Base-by-base conservation (phyloP, 1,140 invertebrate genomes). In the Drosophila setifemur region DNA sequence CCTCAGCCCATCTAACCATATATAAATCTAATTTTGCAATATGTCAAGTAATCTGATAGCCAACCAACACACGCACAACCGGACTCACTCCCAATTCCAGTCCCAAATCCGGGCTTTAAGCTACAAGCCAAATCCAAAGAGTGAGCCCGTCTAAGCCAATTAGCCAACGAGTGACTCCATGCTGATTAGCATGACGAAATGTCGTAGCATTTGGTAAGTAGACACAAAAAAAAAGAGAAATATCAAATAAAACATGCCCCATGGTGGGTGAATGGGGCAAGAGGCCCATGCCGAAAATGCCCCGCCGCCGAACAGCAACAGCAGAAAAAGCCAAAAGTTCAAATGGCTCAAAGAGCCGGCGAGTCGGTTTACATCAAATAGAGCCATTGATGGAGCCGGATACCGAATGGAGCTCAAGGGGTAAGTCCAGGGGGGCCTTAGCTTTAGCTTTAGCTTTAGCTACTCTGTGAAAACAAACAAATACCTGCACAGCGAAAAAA, bases 131-230 rank as follows among this genome's bases (percentile, higher is more conserved):
- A 16, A 33, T 33, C 54, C 54, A 42, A 47, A 40, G 43, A 35
- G 69, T n/a, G 21, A 63, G 12, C 57, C 57, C 67, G 61, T 52
- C 52, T 72, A 55, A 69, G 73, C 74, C 78, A 83, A 85, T 79
- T 83, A 74, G 70, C 63, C 74, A 71, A 58, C 29, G 54, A 66
- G 52, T 57, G 67, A 61, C 76, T 82, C 37, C 49, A 82, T 71
- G 66, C 79, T 83, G 79, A 83, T 83, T 83, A 83, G 79, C 81
- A 85, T 83, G 79, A 83, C 71, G 74, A 83, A 83, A 83, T 79
- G 79, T 83, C 74, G 81, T 78, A 71, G 73, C 58, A 73, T 74
- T 82, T 82, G 53, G 31, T 61, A 61, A 61, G 54, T 40, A 48
- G 42, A 21, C 9, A 31, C 28, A 21, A 12, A 18, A 33, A 11